Evolutionary conservation across 2,113 vertebrate species (phyloP).

Genomic region (Chascanopsetta lugubris): DNA sequence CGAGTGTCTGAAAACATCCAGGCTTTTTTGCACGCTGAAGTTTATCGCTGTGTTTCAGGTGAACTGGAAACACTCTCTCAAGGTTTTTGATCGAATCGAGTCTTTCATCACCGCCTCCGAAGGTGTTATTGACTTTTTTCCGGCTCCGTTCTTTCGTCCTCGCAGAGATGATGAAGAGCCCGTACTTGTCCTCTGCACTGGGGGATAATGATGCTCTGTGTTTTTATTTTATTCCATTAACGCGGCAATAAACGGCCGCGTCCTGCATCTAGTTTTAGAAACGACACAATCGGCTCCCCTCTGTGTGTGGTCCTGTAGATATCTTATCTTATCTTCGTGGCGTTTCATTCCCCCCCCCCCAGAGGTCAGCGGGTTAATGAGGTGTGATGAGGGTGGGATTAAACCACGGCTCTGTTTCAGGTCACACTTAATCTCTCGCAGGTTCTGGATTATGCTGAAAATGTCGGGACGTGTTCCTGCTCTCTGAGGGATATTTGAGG

Average conservation of each 20-base stretch:
- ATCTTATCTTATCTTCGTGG: neutral
- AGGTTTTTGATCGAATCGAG: neutral
- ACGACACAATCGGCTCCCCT: slow-evolving; percentile 18
- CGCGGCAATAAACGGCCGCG: slow-evolving; percentile 18
- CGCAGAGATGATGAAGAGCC: slow-evolving; percentile 15
- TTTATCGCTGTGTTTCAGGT: too few relatives aligned
- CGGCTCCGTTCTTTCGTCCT: neutral
- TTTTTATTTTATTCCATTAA: slow-evolving; percentile 23
- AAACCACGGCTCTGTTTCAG: slow-evolving; percentile 9
- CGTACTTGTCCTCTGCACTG: slow-evolving; percentile 10
- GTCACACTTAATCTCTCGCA: slow-evolving; percentile 6
- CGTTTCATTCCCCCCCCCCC: neutral
- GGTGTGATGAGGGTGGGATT: slow-evolving; percentile 30
- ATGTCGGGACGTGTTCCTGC: neutral
- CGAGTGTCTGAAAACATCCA: too few relatives aligned
- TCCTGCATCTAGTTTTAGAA: slow-evolving; percentile 17
- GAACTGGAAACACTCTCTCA: neutral
- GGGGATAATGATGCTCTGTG: slow-evolving; percentile 8
- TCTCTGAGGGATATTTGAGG: neutral
- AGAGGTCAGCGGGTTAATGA: too few relatives aligned
- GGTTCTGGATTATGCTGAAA: slow-evolving; percentile 20
- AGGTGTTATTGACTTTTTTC: slow-evolving; percentile 5
- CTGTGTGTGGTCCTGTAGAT: neutral
- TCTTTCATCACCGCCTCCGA: slow-evolving; percentile 19
- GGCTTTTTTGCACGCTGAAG: too few relatives aligned